Conservation (phyloP, 2,113 vertebrate species). For the Catharus minimus region DNA sequence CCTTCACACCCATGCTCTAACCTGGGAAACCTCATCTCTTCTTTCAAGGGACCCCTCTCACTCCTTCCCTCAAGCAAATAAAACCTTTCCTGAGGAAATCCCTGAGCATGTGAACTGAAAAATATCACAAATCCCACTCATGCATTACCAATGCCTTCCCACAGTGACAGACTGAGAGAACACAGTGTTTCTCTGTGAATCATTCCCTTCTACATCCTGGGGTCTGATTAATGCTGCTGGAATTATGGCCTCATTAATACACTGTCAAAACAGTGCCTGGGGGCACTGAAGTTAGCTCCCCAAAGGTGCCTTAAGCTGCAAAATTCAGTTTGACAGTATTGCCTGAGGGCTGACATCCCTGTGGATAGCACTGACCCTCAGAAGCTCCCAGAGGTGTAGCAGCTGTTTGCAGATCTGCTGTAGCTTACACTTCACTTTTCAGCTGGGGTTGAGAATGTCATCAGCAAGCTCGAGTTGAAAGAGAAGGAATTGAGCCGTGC, state of each 20-base stretch:
- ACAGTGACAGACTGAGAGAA: constrained; percentile 12
- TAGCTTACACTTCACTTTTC: not conserved
- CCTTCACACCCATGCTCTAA: not conserved
- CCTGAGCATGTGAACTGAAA: not conserved
- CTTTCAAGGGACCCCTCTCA: not conserved
- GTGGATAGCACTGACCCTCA: not conserved
- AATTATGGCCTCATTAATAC: not conserved
- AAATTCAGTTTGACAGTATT: not conserved
- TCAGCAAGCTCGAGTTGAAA: not conserved
- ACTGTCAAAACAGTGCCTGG: not conserved
- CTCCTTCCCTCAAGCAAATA: not conserved
- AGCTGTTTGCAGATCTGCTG: not conserved
- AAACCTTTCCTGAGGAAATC: constrained; percentile 19
- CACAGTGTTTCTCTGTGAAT: constrained; percentile 34
- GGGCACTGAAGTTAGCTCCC: not conserved
- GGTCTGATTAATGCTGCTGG: constrained; percentile 21
- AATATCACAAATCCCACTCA: constrained; percentile 12
- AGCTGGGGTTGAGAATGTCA: not conserved
- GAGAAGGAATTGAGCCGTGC: not conserved
- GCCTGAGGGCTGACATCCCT: not conserved
- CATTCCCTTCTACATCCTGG: not conserved
- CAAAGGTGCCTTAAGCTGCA: not conserved
- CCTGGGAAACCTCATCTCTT: not conserved
- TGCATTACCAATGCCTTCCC: not conserved
- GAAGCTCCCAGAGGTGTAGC: not conserved